phyloP scores from a whole-genome alignment of 2,888 invertebrate genomes.

The Gortyna flavago region DNA sequence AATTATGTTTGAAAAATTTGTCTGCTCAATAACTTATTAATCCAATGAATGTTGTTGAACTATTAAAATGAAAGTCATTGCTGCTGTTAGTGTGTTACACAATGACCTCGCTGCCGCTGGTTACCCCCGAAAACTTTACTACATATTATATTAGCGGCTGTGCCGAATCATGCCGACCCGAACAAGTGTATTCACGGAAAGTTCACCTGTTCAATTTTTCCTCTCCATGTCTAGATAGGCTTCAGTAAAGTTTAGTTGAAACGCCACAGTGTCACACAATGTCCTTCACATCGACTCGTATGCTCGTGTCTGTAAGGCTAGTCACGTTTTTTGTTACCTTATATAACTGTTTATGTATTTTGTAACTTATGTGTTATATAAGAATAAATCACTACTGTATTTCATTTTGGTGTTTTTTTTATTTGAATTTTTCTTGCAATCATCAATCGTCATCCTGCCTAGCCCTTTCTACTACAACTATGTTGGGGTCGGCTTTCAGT shows the following conservation, averaged over 20 bases:
- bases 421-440: constrained; percentile 33
- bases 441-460: not conserved
- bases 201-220: not conserved
- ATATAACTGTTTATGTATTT: constrained; percentile 88
- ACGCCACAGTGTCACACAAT: constrained; percentile 51
- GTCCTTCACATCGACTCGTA: constrained; percentile 68
- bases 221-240: not conserved
- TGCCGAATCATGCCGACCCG: not conserved
- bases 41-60: too few relatives aligned
- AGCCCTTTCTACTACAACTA: not conserved
- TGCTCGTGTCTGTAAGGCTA: constrained; percentile 83
- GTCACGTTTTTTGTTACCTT: constrained; percentile 90
- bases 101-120: too few relatives aligned
- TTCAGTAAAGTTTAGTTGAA: constrained; percentile 11
- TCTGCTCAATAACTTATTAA: too few relatives aligned
- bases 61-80: too few relatives aligned
- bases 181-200: not conserved
- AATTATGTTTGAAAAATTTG: too few relatives aligned
- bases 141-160: not conserved
- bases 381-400: constrained; percentile 87
- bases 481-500: not conserved
- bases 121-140: not conserved
- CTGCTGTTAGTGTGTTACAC: too few relatives aligned
- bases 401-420: constrained; percentile 67
- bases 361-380: constrained; percentile 88